Percentiles rank a stretch among this genome's conserved stretches.
These are phyloP conservation scores for Riptortus pedestris DNA, from an alignment of 1,140 invertebrate species.

Conservation along the genomic window DNA sequence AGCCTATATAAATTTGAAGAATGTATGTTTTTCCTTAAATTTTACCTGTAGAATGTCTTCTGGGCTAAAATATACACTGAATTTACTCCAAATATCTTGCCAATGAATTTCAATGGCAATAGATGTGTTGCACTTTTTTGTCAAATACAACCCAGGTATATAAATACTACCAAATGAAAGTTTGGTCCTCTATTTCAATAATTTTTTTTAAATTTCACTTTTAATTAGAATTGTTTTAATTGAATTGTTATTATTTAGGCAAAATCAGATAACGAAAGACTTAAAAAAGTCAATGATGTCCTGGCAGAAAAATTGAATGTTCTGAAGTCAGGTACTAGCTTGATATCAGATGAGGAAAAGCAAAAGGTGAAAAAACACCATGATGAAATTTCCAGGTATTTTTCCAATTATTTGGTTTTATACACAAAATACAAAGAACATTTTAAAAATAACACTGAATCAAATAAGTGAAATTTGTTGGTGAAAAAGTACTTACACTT, in stretches of 20 bases:
- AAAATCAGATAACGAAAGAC: neutral
- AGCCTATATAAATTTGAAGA: no score
- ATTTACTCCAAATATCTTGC: no score
- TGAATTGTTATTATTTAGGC: neutral
- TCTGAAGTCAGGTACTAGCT: conserved; percentile 35
- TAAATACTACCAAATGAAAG: neutral
- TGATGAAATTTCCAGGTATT: neutral
- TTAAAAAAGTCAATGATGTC: neutral
- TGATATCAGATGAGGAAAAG: neutral
- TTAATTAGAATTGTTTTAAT: neutral
- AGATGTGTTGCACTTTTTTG: neutral
- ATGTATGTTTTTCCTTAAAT: no score
- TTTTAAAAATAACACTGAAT: neutral
- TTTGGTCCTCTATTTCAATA: neutral
- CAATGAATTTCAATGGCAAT: neutral
- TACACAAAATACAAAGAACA: neutral
- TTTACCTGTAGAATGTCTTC: no score
- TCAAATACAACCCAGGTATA: neutral
- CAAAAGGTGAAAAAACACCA: neutral
- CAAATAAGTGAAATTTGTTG: neutral
- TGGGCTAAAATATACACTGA: no score
- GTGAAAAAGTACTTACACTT: conserved; percentile 33
- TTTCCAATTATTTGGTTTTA: neutral
- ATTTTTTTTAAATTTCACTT: neutral
- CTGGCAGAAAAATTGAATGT: conserved; percentile 35